Evolutionary conservation across 2,113 vertebrate genomes (phyloP).

Genomic region (Triplophysa rosa): DNA sequence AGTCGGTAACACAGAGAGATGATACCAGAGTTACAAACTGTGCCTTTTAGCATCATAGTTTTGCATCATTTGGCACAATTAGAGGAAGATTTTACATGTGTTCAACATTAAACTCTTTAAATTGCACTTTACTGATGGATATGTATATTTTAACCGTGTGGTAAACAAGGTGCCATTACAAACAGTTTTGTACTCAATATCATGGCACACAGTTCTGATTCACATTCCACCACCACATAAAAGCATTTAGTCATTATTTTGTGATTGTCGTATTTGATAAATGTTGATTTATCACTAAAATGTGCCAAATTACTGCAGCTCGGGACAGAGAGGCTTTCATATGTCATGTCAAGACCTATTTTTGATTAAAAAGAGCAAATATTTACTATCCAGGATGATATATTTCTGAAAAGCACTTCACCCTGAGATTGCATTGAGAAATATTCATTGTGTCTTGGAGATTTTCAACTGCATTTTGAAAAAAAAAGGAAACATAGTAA

Average conservation of each 20-base stretch:
- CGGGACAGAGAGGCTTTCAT: slow-evolving; percentile 22
- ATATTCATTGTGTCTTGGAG: not conserved
- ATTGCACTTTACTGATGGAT: slow-evolving; percentile 48
- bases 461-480: not conserved
- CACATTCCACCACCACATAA: not conserved
- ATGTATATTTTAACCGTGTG: not conserved
- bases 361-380: not conserved
- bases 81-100: not conserved
- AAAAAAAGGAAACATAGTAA: not conserved
- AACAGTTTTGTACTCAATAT: not conserved
- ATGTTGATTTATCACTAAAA: slow-evolving; percentile 26
- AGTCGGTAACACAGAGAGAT: not conserved
- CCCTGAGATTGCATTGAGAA: slow-evolving; percentile 2
- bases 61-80: not conserved
- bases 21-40: not conserved
- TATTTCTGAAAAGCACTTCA: slow-evolving; percentile 1
- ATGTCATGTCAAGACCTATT: not conserved
- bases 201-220: not conserved
- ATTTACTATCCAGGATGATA: not conserved
- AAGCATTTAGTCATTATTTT: slow-evolving; percentile 11
- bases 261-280: slow-evolving; percentile 15
- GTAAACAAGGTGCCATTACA: not conserved
- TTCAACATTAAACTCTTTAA: slow-evolving; percentile 21
- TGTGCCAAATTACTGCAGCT: slow-evolving; percentile 47
- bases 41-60: slow-evolving; percentile 21